Evolutionary conservation across 1,140 invertebrate genomes (phyloP), one percentile per base, ranked within the genome.

Genomic region (Hycleus cichorii): DNA sequence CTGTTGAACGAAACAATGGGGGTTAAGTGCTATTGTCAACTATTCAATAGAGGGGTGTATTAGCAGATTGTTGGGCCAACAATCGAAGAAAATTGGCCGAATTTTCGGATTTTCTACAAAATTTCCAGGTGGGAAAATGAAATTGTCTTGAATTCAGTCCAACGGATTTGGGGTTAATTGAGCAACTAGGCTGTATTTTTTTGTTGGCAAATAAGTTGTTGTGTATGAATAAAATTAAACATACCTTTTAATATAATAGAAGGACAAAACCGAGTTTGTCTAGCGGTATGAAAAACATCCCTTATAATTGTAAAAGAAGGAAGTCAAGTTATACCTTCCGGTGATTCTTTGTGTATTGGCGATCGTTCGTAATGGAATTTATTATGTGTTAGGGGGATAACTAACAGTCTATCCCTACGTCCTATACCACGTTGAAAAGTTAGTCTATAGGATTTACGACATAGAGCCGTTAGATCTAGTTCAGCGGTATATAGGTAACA

Each of bases 351-450:
- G 45, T 56, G 64, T 63, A 39, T 66, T 57, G 54, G 45, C 56
- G 65, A 47, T 50, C 55, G 58, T 61, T 47, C 54, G 63, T 62
- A 67, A 69, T 66, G 63, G 67, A 69, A 69, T 69, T 69, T 69
- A 69, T 69, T 65, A 67, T 67, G 67, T 69, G 65, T 66, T 67
- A 59, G 25, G 49, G 39, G 54, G 47, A 50, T 42, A 49, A 53
- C 46, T 45, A 27, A 40, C 32, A 32, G 2, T 32, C 32, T 32
- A 32, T 32, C 4, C 40, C 18, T 39, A 48, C 44, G 44, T 39
- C 45, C 32, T 25, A 4, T 66, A 58, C 49, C 66, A 67, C 0
- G 1, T 32, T 52, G 39, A 63, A 49, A 58, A 64, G 63, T 55
- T 55, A 58, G 61, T 47, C 25, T 25, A 49, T 25, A 25, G 39